A percentile compares a stretch with the other conserved stretches of the same genome.
Evolutionary conservation across 2,888 invertebrate species (phyloP).

Genomic region (Apamea monoglypha): DNA sequence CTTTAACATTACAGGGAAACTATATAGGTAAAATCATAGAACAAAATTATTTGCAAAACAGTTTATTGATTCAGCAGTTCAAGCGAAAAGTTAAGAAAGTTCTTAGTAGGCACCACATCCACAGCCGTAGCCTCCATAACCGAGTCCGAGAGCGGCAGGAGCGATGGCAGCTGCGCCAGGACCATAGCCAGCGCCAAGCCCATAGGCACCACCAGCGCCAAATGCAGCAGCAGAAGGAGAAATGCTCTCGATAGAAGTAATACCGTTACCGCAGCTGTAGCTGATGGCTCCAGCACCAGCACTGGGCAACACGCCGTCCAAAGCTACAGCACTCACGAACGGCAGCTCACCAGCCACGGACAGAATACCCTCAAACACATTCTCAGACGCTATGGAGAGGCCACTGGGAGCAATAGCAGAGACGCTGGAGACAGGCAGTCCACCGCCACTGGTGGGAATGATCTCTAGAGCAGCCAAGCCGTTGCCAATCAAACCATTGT

Average conservation of each 20-base stretch:
- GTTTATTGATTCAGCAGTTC: neutral
- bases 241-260: constrained; percentile 42
- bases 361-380: constrained; percentile 67
- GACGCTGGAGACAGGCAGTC: constrained; percentile 47
- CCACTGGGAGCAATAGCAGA: constrained; percentile 51
- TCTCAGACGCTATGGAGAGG: constrained; percentile 58
- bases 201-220: neutral
- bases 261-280: constrained; percentile 74
- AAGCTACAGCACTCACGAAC: constrained; percentile 74
- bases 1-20: no score
- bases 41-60: neutral
- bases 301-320: constrained; percentile 74
- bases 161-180: constrained; percentile 5
- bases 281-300: constrained; percentile 72
- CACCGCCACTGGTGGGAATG: constrained; percentile 55
- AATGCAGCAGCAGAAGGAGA: constrained; percentile 1
- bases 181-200: constrained; percentile 2
- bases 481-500: neutral
- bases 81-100: neutral
- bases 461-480: constrained; percentile 53
- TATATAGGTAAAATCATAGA: no score
- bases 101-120: neutral
- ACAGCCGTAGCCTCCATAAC: neutral
- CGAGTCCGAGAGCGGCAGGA: constrained; percentile 12
- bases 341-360: constrained; percentile 75